Percentiles rank a stretch among this genome's conserved stretches.
These are phyloP conservation scores for Spizaetus ornatus DNA, from an alignment of 2,113 vertebrate species.

Conservation along the genomic window DNA sequence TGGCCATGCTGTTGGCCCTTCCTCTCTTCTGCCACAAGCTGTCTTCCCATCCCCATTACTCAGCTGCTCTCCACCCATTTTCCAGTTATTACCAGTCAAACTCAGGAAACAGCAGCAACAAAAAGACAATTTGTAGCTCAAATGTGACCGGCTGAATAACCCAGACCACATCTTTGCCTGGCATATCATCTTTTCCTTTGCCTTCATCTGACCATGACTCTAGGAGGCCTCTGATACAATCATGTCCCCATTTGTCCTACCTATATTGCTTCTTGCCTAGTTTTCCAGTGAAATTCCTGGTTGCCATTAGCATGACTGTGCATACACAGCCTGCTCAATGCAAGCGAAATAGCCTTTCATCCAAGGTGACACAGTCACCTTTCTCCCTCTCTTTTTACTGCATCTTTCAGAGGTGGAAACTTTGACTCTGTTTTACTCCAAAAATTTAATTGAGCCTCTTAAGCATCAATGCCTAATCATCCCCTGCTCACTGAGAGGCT, in stretches of 20 bases:
- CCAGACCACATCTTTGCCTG: neutral
- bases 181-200: neutral
- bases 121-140: neutral
- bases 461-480: neutral
- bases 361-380: neutral
- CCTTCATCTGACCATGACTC: neutral
- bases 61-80: neutral
- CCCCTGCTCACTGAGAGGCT: neutral
- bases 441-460: neutral
- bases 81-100: neutral
- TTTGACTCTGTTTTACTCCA: neutral
- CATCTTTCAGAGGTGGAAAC: neutral
- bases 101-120: neutral
- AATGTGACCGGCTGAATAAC: accelerated
- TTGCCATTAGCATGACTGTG: neutral
- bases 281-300: neutral
- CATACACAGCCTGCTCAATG: neutral
- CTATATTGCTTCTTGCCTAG: neutral
- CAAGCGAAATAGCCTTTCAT: neutral
- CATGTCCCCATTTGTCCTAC: neutral
- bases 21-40: neutral
- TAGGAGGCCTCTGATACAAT: neutral
- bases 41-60: neutral
- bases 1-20: neutral
- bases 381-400: neutral